Percentiles rank a stretch among this genome's conserved stretches.
Evolutionary conservation across 2,888 invertebrate genomes (phyloP).

Genomic region (Lamellibrachia satsuma): DNA sequence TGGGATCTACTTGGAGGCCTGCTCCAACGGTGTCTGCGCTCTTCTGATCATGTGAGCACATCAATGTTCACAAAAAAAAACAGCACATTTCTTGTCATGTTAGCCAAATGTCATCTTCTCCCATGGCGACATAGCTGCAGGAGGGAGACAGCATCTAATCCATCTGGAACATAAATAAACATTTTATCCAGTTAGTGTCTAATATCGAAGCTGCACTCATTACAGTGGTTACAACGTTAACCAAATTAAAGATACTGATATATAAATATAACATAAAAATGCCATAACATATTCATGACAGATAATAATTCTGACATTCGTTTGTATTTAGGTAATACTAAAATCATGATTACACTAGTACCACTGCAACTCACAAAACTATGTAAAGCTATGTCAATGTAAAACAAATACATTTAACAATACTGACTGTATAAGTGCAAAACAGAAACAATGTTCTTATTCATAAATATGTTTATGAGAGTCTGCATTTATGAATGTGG

Average conservation of each 20-base stretch:
- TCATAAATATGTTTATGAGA: no score
- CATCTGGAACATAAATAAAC: not conserved
- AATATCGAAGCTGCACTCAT: not conserved
- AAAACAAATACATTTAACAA: no score
- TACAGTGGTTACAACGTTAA: not conserved
- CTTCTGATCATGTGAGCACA: not conserved
- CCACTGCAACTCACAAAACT: no score
- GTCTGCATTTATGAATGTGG: no score
- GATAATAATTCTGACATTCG: no score
- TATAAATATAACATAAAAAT: not conserved
- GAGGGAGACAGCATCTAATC: not conserved
- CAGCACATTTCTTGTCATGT: not conserved
- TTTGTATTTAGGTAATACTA: no score
- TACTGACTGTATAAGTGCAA: no score
- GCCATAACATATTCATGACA: no score
- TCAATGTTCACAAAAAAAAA: not conserved
- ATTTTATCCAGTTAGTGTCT: not conserved
- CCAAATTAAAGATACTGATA: not conserved
- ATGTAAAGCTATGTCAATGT: no score
- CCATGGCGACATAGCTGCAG: not conserved
- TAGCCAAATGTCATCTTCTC: not conserved
- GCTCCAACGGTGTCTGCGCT: not conserved
- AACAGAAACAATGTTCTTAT: no score
- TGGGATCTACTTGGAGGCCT: not conserved
- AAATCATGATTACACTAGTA: no score